These are phyloP conservation scores for Patella depressa DNA, from an alignment of 2,888 invertebrate genomes.

Conservation along the genomic window DNA sequence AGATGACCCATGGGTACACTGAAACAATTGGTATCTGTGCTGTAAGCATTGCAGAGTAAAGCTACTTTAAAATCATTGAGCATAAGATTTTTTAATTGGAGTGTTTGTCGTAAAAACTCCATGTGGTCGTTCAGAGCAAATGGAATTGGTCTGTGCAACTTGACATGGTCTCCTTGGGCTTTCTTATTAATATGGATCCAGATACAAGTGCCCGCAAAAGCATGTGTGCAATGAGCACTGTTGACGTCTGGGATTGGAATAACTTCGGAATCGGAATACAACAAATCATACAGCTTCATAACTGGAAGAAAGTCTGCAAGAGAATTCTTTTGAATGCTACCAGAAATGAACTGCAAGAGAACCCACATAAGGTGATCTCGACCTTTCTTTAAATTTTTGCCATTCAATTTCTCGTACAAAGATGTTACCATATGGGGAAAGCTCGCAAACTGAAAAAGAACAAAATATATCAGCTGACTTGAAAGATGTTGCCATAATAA, in stretches of 20 bases:
- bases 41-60: slow-evolving; percentile 90
- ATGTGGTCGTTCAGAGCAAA: slow-evolving; percentile 86
- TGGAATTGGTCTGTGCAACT: slow-evolving; percentile 83
- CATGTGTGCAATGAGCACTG: slow-evolving; percentile 87
- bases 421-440: slow-evolving; percentile 93
- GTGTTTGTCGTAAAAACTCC: slow-evolving; percentile 86
- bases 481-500: slow-evolving; percentile 88
- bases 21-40: slow-evolving; percentile 90
- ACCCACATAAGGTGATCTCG: slow-evolving; percentile 99
- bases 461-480: slow-evolving; percentile 94
- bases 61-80: slow-evolving; percentile 88
- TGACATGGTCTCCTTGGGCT: slow-evolving; percentile 87
- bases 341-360: slow-evolving; percentile 94
- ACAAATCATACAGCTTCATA: slow-evolving; percentile 88
- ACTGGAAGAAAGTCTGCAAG: slow-evolving; percentile 90
- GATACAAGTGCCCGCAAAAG: slow-evolving; percentile 95
- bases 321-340: slow-evolving; percentile 94
- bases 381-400: slow-evolving; percentile 85
- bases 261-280: slow-evolving; percentile 92
- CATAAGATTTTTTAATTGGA: slow-evolving; percentile 71
- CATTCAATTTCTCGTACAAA: slow-evolving; percentile 86
- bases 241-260: slow-evolving; percentile 90
- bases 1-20: slow-evolving; percentile 92
- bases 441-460: slow-evolving; percentile 92
- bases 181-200: slow-evolving; percentile 95